A percentile compares a stretch with the other conserved stretches of the same genome.
Conservation (phyloP, 2,797 vertebrate species). For the Schizothorax lantsangensis region DNA sequence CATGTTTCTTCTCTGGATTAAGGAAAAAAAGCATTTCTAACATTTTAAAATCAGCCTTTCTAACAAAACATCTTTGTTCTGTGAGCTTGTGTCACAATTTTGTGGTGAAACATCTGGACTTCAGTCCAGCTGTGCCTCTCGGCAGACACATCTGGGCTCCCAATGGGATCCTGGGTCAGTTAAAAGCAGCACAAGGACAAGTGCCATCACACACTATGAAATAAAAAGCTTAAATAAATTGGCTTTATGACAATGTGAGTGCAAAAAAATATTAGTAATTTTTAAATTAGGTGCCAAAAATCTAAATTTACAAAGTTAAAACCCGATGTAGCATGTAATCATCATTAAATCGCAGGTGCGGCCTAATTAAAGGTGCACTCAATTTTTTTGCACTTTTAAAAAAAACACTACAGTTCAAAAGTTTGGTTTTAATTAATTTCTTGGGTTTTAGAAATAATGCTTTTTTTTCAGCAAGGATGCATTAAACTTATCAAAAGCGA, state of each 20-base stretch:
- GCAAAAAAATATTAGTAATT: background rate
- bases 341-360: background rate
- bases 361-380: background rate
- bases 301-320: background rate
- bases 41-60: background rate
- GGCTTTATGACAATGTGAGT: background rate
- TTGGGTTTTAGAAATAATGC: background rate
- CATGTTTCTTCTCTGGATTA: background rate
- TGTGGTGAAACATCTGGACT: slow-evolving; percentile 45
- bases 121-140: slow-evolving; percentile 58
- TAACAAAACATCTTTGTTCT: slow-evolving; percentile 27
- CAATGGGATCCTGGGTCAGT: slow-evolving; percentile 36
- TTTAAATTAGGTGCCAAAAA: background rate
- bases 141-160: slow-evolving; percentile 55
- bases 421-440: background rate
- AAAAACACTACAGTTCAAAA: background rate
- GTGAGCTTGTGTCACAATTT: slow-evolving; percentile 25
- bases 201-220: background rate
- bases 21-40: background rate
- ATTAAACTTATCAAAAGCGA: background rate
- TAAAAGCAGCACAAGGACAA: slow-evolving; percentile 39
- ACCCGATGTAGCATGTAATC: background rate
- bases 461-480: background rate
- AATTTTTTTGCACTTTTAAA: background rate
- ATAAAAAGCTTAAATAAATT: slow-evolving; percentile 1